Conservation (phyloP, 2,888 invertebrate genomes). For the Morinoia aosen region DNA sequence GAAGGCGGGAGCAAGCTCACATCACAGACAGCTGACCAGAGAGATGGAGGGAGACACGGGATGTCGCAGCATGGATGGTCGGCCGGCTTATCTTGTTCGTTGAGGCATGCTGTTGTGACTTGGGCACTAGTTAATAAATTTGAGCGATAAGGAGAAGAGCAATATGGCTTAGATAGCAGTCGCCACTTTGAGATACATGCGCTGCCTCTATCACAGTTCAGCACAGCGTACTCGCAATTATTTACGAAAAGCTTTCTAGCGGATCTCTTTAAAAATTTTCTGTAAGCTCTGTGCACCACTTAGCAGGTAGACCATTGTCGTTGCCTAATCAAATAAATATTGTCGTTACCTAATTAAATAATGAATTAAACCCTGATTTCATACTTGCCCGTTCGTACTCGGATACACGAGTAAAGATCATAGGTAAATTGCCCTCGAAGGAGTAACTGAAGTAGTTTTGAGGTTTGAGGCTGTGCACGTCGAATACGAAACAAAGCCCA, state of each 20-base stretch:
- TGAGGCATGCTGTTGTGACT: not conserved
- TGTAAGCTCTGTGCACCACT: not conserved
- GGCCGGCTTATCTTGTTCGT: conserved; percentile 2
- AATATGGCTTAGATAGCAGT: not conserved
- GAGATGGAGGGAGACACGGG: not conserved
- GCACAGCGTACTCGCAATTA: not conserved
- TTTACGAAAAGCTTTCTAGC: not conserved
- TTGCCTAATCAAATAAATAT: not conserved
- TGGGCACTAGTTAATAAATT: not conserved
- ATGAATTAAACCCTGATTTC: not conserved
- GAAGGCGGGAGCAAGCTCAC: not conserved
- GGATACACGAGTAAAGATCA: not conserved
- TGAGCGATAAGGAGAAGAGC: not conserved
- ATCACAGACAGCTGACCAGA: not conserved
- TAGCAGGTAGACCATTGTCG: not conserved
- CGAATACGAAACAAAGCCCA: not conserved
- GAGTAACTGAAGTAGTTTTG: not conserved
- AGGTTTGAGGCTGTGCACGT: not conserved
- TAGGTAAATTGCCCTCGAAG: not conserved
- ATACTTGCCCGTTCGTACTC: not conserved
- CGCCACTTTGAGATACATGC: not conserved
- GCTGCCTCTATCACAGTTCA: not conserved
- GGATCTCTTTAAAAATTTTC: not conserved
- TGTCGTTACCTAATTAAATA: not conserved
- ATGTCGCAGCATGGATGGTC: not conserved